phyloP scores from a whole-genome alignment of 1,140 invertebrate species.

The Papilio dardanus region DNA sequence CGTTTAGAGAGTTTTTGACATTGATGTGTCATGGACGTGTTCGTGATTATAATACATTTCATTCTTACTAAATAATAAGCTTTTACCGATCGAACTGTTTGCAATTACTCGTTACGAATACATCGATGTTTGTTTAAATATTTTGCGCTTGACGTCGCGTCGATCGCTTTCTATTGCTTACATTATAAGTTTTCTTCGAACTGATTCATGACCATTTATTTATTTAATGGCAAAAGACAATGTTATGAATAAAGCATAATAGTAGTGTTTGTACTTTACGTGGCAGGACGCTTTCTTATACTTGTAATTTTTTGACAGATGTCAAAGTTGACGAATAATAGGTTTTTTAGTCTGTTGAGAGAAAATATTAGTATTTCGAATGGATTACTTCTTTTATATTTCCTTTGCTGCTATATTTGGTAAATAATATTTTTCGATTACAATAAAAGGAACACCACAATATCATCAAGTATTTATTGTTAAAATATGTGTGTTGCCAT shows the following conservation, averaged over 20 bases:
- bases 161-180: conserved; percentile 47
- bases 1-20: conserved; percentile 35
- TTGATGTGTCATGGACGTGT: conserved; percentile 43
- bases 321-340: conserved; percentile 42
- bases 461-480: conserved; percentile 74
- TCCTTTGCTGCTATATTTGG: conserved; percentile 23
- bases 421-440: conserved; percentile 37
- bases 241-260: conserved; percentile 62
- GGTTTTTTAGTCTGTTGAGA: not conserved
- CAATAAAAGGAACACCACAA: conserved; percentile 56
- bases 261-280: conserved; percentile 58
- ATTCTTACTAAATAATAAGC: conserved; percentile 39
- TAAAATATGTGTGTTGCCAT: conserved; percentile 82
- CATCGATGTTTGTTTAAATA: conserved; percentile 25
- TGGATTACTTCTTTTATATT: conserved; percentile 6
- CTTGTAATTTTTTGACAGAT: conserved; percentile 49
- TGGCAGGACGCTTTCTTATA: conserved; percentile 46
- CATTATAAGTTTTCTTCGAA: conserved; percentile 56
- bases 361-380: not conserved
- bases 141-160: conserved; percentile 41
- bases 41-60: conserved; percentile 41
- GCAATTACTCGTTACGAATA: conserved; percentile 33
- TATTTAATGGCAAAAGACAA: conserved; percentile 66
- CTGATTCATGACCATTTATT: conserved; percentile 53
- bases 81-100: conserved; percentile 37